phyloP scores from a whole-genome alignment of 2,113 vertebrate species.

The Platysternon megacephalum region DNA sequence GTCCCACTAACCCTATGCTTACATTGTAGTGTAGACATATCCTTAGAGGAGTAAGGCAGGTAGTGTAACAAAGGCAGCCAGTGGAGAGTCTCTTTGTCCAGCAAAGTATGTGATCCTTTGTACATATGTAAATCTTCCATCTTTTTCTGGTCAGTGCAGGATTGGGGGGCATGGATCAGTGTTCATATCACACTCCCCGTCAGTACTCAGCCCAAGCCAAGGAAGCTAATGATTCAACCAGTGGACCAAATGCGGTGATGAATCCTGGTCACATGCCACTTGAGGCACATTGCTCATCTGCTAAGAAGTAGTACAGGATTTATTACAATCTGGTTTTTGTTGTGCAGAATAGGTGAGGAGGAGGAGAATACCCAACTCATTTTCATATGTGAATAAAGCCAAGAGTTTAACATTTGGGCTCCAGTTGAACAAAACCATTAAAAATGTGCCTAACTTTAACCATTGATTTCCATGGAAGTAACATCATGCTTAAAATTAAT shows the following conservation, averaged over 20 bases:
- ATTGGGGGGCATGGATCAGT: no score
- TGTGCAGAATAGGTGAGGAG: not conserved
- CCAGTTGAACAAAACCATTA: not conserved
- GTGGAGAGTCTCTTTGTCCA: no score
- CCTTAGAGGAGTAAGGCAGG: not conserved
- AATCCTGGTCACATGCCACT: no score
- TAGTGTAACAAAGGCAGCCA: no score
- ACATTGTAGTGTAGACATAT: not conserved
- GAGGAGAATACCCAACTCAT: not conserved
- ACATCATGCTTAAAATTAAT: not conserved
- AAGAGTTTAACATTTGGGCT: not conserved
- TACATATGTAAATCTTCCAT: no score
- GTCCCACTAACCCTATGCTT: not conserved
- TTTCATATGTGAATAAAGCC: constrained; percentile 1
- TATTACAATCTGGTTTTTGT: not conserved
- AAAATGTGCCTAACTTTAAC: not conserved
- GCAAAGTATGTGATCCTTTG: no score
- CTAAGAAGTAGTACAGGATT: not conserved
- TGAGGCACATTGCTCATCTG: no score
- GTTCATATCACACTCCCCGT: no score
- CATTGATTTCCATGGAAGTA: not conserved
- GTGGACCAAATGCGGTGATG: no score
- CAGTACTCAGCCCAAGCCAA: no score
- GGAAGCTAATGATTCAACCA: no score
- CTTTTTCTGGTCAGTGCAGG: no score